Conservation (phyloP, 2,888 invertebrate genomes). For the Hesperia comma region DNA sequence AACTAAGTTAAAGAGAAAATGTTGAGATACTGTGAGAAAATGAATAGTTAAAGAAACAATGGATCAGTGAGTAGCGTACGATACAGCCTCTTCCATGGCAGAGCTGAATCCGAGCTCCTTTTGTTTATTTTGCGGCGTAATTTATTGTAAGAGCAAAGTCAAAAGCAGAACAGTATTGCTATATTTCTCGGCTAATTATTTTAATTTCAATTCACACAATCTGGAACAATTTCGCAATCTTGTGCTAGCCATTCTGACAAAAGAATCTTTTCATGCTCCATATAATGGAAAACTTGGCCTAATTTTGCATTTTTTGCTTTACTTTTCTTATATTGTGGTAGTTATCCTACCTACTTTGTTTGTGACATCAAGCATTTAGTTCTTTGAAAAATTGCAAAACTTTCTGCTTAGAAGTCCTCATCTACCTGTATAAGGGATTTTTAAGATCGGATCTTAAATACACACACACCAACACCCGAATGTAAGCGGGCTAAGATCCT, state of each 20-base stretch:
- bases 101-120: constrained; percentile 5
- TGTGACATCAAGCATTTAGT: no score
- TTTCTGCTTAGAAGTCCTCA: not conserved
- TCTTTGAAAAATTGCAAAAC: no score
- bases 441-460: no score
- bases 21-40: not conserved
- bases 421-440: no score
- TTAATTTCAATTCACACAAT: constrained; percentile 26
- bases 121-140: constrained; percentile 24
- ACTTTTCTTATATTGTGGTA: not conserved
- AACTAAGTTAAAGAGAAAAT: not conserved
- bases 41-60: not conserved
- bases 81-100: constrained; percentile 13
- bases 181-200: constrained; percentile 26
- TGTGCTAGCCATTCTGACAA: constrained; percentile 4
- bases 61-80: not conserved
- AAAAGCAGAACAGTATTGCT: constrained; percentile 21
- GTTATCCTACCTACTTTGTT: no score
- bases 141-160: constrained; percentile 18
- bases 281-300: not conserved
- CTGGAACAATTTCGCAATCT: constrained; percentile 23
- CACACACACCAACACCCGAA: no score
- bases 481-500: no score
- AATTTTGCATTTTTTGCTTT: not conserved
- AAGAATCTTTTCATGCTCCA: constrained; percentile 9